Evolutionary conservation across 2,113 vertebrate species (phyloP).

Genomic region (Triplophysa tibetana): DNA sequence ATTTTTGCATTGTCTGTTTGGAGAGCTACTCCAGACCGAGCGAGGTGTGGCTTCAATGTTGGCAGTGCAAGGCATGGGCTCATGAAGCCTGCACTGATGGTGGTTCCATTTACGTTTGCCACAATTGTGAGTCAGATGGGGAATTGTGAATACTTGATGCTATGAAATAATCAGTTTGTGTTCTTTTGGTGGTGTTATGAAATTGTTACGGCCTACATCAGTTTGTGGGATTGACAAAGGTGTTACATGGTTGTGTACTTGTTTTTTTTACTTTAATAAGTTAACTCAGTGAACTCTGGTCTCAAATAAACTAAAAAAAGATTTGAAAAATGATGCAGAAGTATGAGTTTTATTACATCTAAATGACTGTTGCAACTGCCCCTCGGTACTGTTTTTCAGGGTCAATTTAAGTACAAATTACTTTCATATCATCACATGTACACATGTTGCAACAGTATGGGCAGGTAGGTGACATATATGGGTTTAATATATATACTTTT

Average conservation of each 20-base stretch:
- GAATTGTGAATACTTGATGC: background rate
- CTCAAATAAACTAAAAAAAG: too few species aligned
- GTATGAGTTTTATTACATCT: too few species aligned
- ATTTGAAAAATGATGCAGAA: too few species aligned
- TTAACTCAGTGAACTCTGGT: too few species aligned
- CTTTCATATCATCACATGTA: too few species aligned
- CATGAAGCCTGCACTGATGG: constrained; percentile 20
- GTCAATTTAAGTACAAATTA: too few species aligned
- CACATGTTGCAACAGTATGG: too few species aligned
- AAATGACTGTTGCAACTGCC: too few species aligned
- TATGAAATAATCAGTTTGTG: constrained; percentile 9
- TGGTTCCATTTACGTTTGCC: background rate
- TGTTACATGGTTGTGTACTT: background rate
- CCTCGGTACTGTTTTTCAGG: too few species aligned
- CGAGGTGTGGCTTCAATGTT: constrained; percentile 7
- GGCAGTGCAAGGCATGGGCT: constrained; percentile 21
- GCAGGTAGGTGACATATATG: too few species aligned
- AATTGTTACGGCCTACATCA: background rate
- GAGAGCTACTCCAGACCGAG: background rate
- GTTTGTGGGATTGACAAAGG: too few species aligned
- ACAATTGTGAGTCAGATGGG: constrained; percentile 11
- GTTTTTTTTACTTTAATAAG: constrained; percentile 4
- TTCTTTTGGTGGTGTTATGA: background rate
- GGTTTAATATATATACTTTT: too few species aligned
- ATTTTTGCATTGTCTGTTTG: background rate